Evolutionary conservation across 2,113 vertebrate genomes (phyloP), one percentile per base, ranked within the genome.

Genomic region (Diadophis punctatus): DNA sequence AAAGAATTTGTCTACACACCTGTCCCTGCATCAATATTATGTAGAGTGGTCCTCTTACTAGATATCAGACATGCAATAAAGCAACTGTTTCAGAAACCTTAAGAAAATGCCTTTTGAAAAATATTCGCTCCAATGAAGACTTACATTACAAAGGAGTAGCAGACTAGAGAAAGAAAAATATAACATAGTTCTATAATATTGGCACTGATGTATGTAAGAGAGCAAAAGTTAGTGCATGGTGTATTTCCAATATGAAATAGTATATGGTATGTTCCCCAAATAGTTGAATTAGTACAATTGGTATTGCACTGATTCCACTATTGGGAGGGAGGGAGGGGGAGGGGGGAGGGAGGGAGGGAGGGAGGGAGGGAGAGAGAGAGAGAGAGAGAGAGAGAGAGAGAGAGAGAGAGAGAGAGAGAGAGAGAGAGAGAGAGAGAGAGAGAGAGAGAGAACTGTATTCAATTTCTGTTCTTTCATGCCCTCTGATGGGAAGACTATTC

Each of bases 401-500:
- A 43, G 23, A 25, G 56, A 25, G 2, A 9, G 23, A 9, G 6
- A 25, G 23, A 9, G 2, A 9, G 56, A 23, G 6, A 9, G 8
- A 9, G 58, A 11, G 0, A 11, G 25, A 30, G 8, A 58, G 25
- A 3, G 58, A 27, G 3, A 27, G 25, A 3, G 8, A 60, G 58
- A 60, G 2, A 27, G 58, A 60, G 58, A 60, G 1, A 27, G 58
- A 10, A 39, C 34, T 22, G 25, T 86, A 52, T 88, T 93, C 91
- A 92, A 49, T 53, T 92, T 94, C 87, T 25, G 46, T 89, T 88
- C 39, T 46, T 58, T 80, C 49, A 89, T 92, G 86, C 92, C 94
- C 90, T 93, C 51, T 88, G 88, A 91, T 95, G 94, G 52, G 91
- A 96, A 91, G 95, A 52, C 86, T 56, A 95, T 39, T 27, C 88